Evolutionary conservation across 2,888 invertebrate species (phyloP).

Genomic region (Eristalis intricaria): DNA sequence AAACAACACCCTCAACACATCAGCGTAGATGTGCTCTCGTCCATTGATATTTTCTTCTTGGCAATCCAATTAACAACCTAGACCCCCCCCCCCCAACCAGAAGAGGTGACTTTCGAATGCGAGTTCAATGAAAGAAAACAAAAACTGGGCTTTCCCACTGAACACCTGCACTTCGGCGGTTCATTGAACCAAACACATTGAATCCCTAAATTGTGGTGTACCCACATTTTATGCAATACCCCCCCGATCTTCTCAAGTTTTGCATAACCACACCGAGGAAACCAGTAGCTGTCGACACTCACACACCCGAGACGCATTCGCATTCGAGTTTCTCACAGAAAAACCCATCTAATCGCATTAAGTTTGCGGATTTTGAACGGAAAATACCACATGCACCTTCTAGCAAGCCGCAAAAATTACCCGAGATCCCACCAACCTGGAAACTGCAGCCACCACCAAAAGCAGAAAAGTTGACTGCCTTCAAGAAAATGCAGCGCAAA

Average conservation of each 20-base stretch:
- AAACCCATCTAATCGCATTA: background rate
- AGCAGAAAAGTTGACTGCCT: constrained; percentile 69
- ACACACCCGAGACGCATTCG: background rate
- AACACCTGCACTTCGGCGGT: background rate
- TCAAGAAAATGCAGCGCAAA: constrained; percentile 50
- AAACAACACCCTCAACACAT: too few relatives aligned
- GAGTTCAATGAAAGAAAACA: background rate
- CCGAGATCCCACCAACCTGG: background rate
- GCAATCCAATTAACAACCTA: background rate
- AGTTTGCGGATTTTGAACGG: background rate
- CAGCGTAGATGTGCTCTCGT: too few relatives aligned
- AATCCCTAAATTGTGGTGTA: background rate
- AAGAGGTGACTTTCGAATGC: background rate
- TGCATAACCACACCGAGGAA: background rate
- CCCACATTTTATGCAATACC: background rate
- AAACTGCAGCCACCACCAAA: constrained; percentile 4
- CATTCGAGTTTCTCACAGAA: background rate
- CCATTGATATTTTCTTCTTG: too few relatives aligned
- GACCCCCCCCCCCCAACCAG: background rate
- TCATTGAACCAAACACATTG: background rate
- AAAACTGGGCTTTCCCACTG: background rate
- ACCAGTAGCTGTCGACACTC: background rate
- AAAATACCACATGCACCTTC: background rate
- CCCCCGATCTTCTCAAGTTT: background rate
- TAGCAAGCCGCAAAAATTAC: background rate